Conservation (phyloP, 64 coral and sea anemone genomes). For the Orbicella faveolata region DNA sequence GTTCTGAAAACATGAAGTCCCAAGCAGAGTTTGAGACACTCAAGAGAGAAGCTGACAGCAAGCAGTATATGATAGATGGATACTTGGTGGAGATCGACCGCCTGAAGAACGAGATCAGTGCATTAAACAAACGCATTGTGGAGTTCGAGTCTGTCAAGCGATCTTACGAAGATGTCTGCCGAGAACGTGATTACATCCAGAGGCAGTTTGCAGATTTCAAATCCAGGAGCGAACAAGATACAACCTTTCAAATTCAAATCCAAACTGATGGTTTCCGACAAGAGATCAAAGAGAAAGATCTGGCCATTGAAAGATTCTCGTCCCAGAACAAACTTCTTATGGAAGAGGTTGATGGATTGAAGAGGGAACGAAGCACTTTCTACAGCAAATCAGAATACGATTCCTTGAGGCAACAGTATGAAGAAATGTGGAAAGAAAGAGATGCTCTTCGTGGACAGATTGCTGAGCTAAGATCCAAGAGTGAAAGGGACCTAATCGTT, state of each 20-base stretch:
- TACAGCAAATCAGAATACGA: not conserved
- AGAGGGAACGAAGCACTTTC: not conserved
- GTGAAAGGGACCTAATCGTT: conserved; percentile 28
- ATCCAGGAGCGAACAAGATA: not conserved
- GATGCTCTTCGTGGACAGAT: conserved; percentile 36
- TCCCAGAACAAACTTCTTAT: conserved; percentile 32
- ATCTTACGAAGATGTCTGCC: conserved; percentile 12
- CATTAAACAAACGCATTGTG: not conserved
- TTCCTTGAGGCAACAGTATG: conserved; percentile 4
- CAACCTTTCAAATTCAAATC: not conserved
- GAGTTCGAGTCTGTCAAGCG: not conserved
- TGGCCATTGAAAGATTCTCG: conserved; percentile 31
- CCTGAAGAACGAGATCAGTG: conserved; percentile 1
- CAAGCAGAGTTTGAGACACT: conserved; percentile 9
- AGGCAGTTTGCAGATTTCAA: conserved; percentile 16
- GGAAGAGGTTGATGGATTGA: conserved; percentile 1
- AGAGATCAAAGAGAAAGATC: conserved; percentile 55
- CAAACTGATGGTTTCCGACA: conserved; percentile 30
- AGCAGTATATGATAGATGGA: conserved; percentile 24
- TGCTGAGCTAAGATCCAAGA: conserved; percentile 26
- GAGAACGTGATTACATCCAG: not conserved
- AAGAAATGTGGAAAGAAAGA: conserved; percentile 37
- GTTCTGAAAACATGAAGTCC: conserved; percentile 24
- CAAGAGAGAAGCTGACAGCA: conserved; percentile 40
- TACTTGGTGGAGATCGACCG: conserved; percentile 34